phyloP scores from a whole-genome alignment of 2,113 vertebrate genomes.

The Prolemur simus region DNA sequence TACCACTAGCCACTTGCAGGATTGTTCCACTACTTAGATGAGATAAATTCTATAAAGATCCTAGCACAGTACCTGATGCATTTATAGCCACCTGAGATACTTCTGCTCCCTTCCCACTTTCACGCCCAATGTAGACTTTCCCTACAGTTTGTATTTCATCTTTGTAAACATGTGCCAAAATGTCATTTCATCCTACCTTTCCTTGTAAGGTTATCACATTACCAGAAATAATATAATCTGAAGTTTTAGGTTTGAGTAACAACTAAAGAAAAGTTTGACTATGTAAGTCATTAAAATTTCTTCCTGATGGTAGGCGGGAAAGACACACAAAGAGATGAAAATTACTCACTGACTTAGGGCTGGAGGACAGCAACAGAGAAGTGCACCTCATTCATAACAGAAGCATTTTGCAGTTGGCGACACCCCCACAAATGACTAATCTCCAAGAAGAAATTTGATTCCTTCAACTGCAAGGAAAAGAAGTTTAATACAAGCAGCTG shows the following conservation, averaged over 20 bases:
- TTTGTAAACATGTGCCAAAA: constrained; percentile 31
- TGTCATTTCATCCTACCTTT: constrained; percentile 34
- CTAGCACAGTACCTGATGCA: neutral
- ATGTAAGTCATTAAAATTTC: constrained; percentile 72
- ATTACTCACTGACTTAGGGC: constrained; percentile 73
- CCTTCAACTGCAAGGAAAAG: constrained; percentile 71
- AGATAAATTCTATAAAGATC: constrained; percentile 8
- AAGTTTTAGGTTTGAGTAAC: constrained; percentile 66
- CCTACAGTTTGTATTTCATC: constrained; percentile 7
- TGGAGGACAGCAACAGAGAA: constrained; percentile 67
- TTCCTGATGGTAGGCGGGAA: constrained; percentile 71
- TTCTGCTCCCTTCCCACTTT: neutral
- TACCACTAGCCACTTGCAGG: neutral
- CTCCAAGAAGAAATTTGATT: constrained; percentile 77
- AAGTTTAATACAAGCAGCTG: constrained; percentile 70
- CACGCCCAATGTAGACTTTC: neutral
- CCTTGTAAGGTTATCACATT: constrained; percentile 46
- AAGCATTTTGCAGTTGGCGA: constrained; percentile 73
- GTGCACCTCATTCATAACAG: constrained; percentile 76
- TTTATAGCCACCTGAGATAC: neutral
- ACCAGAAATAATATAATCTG: constrained; percentile 52
- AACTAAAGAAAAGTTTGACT: constrained; percentile 71
- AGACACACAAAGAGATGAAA: constrained; percentile 70
- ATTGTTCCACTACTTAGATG: neutral
- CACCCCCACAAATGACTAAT: constrained; percentile 78